Conservation (phyloP, 2,888 invertebrate species). For the Teleiodes luculella region DNA sequence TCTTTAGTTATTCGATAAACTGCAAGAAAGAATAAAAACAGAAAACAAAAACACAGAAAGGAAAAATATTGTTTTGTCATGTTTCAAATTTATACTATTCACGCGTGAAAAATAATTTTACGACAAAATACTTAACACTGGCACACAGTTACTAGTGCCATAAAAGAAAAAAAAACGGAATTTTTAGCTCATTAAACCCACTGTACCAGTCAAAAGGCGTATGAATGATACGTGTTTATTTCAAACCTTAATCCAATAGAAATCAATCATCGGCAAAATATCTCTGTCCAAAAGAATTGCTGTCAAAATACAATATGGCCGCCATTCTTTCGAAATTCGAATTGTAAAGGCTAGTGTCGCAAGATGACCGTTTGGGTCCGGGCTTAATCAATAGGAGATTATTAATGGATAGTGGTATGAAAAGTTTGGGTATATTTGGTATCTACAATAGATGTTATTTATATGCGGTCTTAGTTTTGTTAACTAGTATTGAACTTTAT, state of each 20-base stretch:
- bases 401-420: conserved; percentile 43
- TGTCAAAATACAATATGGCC: conserved; percentile 44
- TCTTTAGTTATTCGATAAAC: too few species aligned
- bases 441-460: neutral
- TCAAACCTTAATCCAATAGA: conserved; percentile 31
- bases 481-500: neutral
- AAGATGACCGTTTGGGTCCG: conserved; percentile 38
- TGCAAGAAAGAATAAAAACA: too few species aligned
- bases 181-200: neutral
- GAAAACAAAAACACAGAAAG: too few species aligned
- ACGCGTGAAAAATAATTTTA: too few species aligned
- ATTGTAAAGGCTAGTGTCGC: conserved; percentile 37
- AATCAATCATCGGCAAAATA: conserved; percentile 48
- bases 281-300: conserved; percentile 39
- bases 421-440: conserved; percentile 22
- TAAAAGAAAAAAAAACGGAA: neutral
- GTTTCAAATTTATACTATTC: too few species aligned
- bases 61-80: too few species aligned
- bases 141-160: neutral
- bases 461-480: neutral
- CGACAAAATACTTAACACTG: too few species aligned
- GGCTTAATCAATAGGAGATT: conserved; percentile 55
- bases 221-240: conserved; percentile 20
- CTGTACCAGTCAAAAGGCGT: neutral
- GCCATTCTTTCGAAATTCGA: conserved; percentile 48